Base-by-base conservation (phyloP, 2,797 vertebrate genomes). In the Toxotes lorentzi region DNA sequence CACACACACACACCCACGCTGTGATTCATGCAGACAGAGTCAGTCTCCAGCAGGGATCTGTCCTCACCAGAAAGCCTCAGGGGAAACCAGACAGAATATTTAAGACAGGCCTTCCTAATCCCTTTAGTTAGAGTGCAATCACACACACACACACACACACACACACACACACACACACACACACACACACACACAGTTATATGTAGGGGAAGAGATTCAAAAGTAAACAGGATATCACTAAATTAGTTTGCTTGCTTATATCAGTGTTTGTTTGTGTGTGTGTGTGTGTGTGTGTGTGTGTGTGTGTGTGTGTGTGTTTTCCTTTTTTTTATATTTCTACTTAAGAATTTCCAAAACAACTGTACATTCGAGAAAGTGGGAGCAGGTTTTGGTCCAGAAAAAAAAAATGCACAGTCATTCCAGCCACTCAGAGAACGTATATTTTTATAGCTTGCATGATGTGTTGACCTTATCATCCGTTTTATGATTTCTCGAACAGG, bases 1-100 rank as follows among this genome's bases (percentile, higher is more conserved):
- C 77, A 75, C 24, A 79, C 24, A 81, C 76, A 88, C 78, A 85
- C 75, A 58, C 84, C 69, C 83, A 90, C 41, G 19, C 82, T 81
- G 82, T 91, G 90, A 92, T 91, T 94, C 89, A 89, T 84, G 73
- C 70, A 87, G 84, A 89, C 86, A 86, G 85, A 91, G 79, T 86
- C 79, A 78, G 90, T 91, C 90, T 93, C 91, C 91, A 89, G 90
- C 80, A 92, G 89, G 82, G 92, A 91, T 93, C 88, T 93, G 88
- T 93, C 88, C 91, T 94, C 92, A 91, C 88, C 79, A 88, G 80
- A 76, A 76, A 77, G 88, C 91, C 89, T 91, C 86, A 60, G 78
- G 93, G 90, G 88, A 92, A 92, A 87, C 83, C 77, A 90, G 87
- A 89, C 84, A 85, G 88, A 93, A 93, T 92, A 92, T 89, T 91